phyloP scores from a whole-genome alignment of 1,140 invertebrate species.

The Drosophila burlai region DNA sequence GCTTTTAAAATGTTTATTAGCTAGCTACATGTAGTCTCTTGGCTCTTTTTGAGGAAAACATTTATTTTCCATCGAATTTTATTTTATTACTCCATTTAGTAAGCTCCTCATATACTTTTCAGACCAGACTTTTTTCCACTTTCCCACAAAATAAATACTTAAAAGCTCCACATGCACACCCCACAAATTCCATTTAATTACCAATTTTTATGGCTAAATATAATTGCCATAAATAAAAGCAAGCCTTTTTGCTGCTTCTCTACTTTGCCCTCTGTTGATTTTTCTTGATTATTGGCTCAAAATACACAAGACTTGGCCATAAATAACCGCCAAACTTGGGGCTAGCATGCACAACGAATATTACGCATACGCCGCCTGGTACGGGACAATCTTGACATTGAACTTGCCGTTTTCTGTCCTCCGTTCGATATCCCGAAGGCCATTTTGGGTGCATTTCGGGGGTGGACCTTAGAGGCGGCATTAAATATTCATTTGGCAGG shows the following conservation, averaged over 20 bases:
- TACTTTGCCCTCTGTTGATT: constrained; percentile 29
- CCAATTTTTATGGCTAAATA: constrained; percentile 35
- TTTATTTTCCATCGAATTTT: not conserved
- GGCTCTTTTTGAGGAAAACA: not conserved
- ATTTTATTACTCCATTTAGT: not conserved
- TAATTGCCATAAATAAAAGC: constrained; percentile 66
- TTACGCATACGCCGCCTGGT: constrained; percentile 67
- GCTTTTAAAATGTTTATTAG: too few relatives aligned
- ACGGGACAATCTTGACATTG: constrained; percentile 62
- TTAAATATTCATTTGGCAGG: constrained; percentile 75
- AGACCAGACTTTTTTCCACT: not conserved
- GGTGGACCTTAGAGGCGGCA: constrained; percentile 19
- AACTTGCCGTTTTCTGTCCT: constrained; percentile 48
- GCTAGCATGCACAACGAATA: constrained; percentile 23
- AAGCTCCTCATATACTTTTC: not conserved
- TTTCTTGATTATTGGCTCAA: constrained; percentile 62
- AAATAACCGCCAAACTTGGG: constrained; percentile 51
- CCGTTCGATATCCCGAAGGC: constrained; percentile 63
- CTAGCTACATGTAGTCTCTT: not conserved
- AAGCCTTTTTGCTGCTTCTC: constrained; percentile 27
- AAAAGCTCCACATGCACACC: not conserved
- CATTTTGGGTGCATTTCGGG: constrained; percentile 20
- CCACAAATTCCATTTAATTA: constrained; percentile 38
- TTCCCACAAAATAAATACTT: constrained; percentile 14
- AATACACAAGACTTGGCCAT: constrained; percentile 44